Conservation (phyloP, 2,888 invertebrate species). For the Nomada ferruginata region DNA sequence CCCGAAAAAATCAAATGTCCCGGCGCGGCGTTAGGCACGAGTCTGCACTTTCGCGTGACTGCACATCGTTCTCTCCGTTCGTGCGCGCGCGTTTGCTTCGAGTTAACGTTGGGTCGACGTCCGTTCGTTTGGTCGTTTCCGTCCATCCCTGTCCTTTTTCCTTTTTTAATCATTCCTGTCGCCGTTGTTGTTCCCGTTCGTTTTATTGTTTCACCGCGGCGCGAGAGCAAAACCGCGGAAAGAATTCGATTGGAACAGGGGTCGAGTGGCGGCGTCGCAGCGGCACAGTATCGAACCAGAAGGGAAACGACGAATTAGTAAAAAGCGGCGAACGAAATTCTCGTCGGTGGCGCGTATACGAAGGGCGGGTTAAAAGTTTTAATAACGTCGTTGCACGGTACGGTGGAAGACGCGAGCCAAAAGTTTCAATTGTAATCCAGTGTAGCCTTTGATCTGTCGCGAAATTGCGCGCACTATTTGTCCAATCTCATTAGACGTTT, state of each 20-base stretch:
- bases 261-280: background rate
- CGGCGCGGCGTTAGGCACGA: slow-evolving; percentile 24
- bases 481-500: slow-evolving; percentile 15
- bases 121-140: background rate
- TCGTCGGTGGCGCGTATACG: background rate
- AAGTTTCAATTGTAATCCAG: slow-evolving; percentile 26
- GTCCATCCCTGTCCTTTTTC: background rate
- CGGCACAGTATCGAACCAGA: background rate
- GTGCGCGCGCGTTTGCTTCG: background rate
- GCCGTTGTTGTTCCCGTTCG: background rate
- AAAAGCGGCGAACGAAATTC: background rate
- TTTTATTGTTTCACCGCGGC: background rate
- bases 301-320: background rate
- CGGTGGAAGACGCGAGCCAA: background rate
- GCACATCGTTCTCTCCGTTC: slow-evolving; percentile 22
- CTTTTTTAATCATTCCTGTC: no score
- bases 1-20: slow-evolving; percentile 40
- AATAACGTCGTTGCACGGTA: slow-evolving; percentile 24
- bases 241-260: slow-evolving; percentile 7
- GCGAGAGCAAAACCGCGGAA: background rate
- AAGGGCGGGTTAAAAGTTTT: slow-evolving; percentile 24
- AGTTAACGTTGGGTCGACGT: background rate
- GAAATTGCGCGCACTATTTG: slow-evolving; percentile 29
- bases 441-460: slow-evolving; percentile 30
- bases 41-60: slow-evolving; percentile 35